Evolutionary conservation across 2,797 vertebrate species (phyloP).

Genomic region (Siniperca scherzeri): DNA sequence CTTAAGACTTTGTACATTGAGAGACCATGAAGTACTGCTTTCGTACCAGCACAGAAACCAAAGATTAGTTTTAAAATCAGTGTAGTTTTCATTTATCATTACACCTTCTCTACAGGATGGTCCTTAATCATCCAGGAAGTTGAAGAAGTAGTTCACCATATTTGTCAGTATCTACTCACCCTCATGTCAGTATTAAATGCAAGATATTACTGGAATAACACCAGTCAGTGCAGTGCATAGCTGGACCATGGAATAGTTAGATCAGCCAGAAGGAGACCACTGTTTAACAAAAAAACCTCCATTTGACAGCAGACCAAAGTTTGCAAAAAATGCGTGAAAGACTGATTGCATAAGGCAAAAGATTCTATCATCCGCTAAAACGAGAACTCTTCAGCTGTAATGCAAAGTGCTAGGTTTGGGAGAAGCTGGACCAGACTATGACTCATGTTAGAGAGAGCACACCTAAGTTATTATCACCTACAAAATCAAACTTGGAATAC

Average conservation of each 20-base stretch:
- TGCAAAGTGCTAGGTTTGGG: background rate
- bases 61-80: background rate
- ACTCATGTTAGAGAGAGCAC: background rate
- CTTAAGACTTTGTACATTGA: background rate
- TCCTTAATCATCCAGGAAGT: background rate
- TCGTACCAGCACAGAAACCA: background rate
- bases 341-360: background rate
- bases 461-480: background rate
- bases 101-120: background rate
- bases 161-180: background rate
- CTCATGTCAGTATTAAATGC: background rate
- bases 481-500: slow-evolving; percentile 10
- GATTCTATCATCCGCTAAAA: background rate
- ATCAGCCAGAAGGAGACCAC: background rate
- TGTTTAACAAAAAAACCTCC: no score
- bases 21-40: background rate
- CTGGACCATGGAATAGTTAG: background rate
- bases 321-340: background rate
- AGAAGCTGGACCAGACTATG: slow-evolving; percentile 4
- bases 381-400: background rate
- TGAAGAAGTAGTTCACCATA: no score
- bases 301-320: background rate
- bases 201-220: background rate
- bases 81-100: background rate
- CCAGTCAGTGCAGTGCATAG: background rate